These are phyloP conservation scores for Arremon aurantiirostris DNA, from an alignment of 2,797 vertebrate species.

Conservation along the genomic window DNA sequence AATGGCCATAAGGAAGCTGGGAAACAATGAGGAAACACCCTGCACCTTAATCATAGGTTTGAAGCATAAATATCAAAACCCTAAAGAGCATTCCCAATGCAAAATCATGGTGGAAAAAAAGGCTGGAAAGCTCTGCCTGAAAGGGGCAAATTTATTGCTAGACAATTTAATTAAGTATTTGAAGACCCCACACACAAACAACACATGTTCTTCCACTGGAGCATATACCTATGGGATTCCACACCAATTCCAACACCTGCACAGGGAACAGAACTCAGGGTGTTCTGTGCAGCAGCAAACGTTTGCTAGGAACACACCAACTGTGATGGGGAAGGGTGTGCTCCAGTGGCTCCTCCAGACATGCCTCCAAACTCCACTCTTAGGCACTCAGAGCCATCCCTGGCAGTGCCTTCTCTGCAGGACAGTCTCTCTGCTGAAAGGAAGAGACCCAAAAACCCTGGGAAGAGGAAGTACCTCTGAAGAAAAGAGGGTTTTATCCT, in stretches of 20 bases:
- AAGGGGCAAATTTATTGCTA: background rate
- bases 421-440: background rate
- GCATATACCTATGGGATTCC: background rate
- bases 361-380: background rate
- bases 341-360: background rate
- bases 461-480: background rate
- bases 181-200: background rate
- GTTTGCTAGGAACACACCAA: accelerated
- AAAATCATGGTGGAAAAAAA: background rate
- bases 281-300: background rate
- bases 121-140: background rate
- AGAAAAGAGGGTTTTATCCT: background rate
- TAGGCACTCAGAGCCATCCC: background rate
- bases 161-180: background rate
- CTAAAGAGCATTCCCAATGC: background rate
- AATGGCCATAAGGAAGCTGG: background rate
- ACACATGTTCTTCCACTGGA: background rate
- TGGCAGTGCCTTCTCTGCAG: background rate
- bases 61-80: background rate
- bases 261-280: accelerated
- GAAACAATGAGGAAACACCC: slow-evolving; percentile 22
- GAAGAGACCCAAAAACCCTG: background rate
- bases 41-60: background rate
- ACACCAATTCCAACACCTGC: background rate
- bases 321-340: background rate